These are phyloP conservation scores for Diadegma fenestrale DNA, from an alignment of 2,888 invertebrate species.

Conservation along the genomic window DNA sequence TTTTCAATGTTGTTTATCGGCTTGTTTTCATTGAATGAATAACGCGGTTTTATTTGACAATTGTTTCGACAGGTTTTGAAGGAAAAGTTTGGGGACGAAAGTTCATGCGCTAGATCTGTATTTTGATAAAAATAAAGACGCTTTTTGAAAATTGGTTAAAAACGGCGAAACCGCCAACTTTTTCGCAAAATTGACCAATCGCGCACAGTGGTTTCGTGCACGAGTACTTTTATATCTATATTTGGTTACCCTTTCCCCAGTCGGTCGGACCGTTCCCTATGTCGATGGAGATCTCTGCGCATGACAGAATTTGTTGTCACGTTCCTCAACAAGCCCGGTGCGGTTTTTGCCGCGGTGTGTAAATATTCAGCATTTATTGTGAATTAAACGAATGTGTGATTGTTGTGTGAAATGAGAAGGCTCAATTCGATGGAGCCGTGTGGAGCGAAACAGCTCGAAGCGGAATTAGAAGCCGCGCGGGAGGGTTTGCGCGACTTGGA, in stretches of 20 bases:
- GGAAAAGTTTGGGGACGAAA: no score
- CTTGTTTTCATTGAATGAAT: no score
- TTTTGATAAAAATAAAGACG: no score
- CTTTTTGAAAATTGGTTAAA: not conserved
- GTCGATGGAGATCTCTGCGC: constrained; percentile 44
- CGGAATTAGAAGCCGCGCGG: constrained; percentile 82
- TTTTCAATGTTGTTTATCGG: no score
- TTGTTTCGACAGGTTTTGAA: no score
- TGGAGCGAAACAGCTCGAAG: constrained; percentile 82
- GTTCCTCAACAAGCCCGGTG: constrained; percentile 67
- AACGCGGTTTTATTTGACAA: no score
- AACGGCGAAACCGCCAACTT: not conserved
- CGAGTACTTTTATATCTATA: not conserved
- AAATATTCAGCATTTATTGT: constrained; percentile 38
- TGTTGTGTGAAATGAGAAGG: constrained; percentile 76
- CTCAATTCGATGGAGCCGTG: constrained; percentile 80
- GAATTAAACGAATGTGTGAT: constrained; percentile 41
- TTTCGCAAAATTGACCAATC: not conserved
- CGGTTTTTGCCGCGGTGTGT: constrained; percentile 23
- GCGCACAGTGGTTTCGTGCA: not conserved
- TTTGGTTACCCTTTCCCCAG: not conserved
- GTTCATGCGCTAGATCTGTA: no score
- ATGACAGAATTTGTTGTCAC: constrained; percentile 65
- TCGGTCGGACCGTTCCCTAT: not conserved
- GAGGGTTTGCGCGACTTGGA: constrained; percentile 82